Evolutionary conservation across 2,797 vertebrate species (phyloP).

Genomic region (Sebastes iracundus): DNA sequence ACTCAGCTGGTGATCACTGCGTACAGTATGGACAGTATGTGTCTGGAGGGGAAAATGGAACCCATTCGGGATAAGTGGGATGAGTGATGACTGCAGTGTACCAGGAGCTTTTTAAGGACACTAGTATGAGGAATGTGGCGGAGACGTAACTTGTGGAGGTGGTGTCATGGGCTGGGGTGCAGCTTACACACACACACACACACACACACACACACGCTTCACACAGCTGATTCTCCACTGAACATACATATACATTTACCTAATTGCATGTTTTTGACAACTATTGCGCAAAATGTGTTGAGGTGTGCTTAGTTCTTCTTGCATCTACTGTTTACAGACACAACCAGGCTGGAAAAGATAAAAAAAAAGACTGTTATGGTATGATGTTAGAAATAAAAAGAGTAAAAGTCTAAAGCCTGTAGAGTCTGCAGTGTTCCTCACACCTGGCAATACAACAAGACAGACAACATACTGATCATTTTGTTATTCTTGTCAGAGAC

Average conservation of each 20-base stretch:
- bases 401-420: no score
- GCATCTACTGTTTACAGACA: no score
- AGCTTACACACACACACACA: background rate
- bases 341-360: no score
- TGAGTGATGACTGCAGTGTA: conserved; percentile 47
- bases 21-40: conserved; percentile 10
- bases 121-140: conserved; percentile 70
- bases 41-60: conserved; percentile 1
- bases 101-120: conserved; percentile 54
- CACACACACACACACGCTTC: background rate
- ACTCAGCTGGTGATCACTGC: conserved; percentile 19
- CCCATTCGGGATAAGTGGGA: conserved; percentile 5
- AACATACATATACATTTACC: background rate
- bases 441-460: no score
- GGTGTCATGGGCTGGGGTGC: conserved; percentile 15
- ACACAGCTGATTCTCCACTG: conserved; percentile 22
- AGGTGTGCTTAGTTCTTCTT: no score
- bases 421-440: no score
- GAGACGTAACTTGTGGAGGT: conserved; percentile 42
- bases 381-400: no score
- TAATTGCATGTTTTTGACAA: background rate
- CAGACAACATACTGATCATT: no score
- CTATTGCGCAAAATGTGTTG: background rate
- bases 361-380: no score
- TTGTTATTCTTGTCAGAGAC: no score